A percentile compares a stretch with the other conserved stretches of the same genome.
Evolutionary conservation across 1,140 invertebrate genomes (phyloP).

Genomic region (Anthonomus grandis): DNA sequence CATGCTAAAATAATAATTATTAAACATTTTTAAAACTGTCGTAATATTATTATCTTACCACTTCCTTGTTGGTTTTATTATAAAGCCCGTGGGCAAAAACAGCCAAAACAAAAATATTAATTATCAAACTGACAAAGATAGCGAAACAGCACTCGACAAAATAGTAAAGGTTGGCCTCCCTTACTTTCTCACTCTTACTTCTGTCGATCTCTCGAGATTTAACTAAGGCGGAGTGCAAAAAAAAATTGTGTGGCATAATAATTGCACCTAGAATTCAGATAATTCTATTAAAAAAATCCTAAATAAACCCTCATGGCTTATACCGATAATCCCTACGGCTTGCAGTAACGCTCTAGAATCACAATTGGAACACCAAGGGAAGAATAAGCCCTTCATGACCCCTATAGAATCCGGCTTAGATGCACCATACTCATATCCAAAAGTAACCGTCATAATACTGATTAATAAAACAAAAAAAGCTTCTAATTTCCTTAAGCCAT

Average conservation of each 20-base stretch:
- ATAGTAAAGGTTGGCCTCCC: constrained; percentile 87
- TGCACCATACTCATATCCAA: constrained; percentile 83
- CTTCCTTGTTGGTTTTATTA: constrained; percentile 62
- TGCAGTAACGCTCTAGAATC: constrained; percentile 67
- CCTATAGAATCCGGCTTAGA: constrained; percentile 68
- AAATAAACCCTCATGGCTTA: background rate
- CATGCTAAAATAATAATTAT: constrained; percentile 15
- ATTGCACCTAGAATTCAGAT: constrained; percentile 64
- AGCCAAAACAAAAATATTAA: constrained; percentile 86
- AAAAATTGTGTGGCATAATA: constrained; percentile 95
- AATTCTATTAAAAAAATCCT: too few relatives aligned
- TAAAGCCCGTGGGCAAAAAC: constrained; percentile 85
- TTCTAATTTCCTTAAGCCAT: constrained; percentile 87
- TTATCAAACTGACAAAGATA: constrained; percentile 81
- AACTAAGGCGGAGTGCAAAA: constrained; percentile 87
- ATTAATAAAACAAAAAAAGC: constrained; percentile 84
- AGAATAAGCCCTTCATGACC: constrained; percentile 76
- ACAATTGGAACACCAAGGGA: constrained; percentile 77
- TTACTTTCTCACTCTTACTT: constrained; percentile 64
- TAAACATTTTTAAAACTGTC: background rate
- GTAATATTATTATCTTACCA: constrained; percentile 27
- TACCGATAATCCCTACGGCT: constrained; percentile 82
- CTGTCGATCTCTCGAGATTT: constrained; percentile 82
- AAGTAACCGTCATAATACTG: constrained; percentile 80
- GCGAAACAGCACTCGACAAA: constrained; percentile 83